Evolutionary conservation across 2,113 vertebrate genomes (phyloP), one percentile per base, ranked within the genome.

Genomic region (Caranx melampygus): DNA sequence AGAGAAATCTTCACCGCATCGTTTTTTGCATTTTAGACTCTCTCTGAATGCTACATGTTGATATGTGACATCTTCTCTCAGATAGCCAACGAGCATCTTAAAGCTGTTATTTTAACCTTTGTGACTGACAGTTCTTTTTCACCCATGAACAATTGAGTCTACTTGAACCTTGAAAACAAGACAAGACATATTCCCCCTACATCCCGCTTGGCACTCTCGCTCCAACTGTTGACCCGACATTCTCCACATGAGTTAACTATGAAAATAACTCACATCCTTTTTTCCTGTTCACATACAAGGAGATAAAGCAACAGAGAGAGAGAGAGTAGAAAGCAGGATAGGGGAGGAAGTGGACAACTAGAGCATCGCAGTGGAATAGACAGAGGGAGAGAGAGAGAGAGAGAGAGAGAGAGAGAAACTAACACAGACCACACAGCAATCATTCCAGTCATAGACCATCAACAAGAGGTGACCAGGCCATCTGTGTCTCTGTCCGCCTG

Each of bases 371-470:
- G 54, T 49, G 72, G 76, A 76, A 74, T 37, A 62, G 55, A 31
- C 63, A 79, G 55, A 81, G 34, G 10, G 40, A 42, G 40, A 42
- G 40, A 37, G 37, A 37, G 3, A 37, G 37, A 37, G 37, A 37
- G 37, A 4, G 35, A 5, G 35, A 37, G 35, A 37, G 37, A 1
- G 5, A 37, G 37, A 37, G 37, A 78, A 61, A 55, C 79, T 57
- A 57, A 66, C 69, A 49, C 75, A 86, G 84, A 87, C 87, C 76
- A 72, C 87, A 89, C 81, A 88, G 79, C 87, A 90, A 90, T 93
- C 88, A 92, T 11, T 15, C 26, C 81, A 83, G 88, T 85, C 86
- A 84, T 73, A 87, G 84, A 85, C 82, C 84, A 87, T 92, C 87
- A 82, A 71, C 31, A 7, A 87, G 81, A 89, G 87, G 89, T 88